Conservation (phyloP, 1,140 invertebrate genomes). For the Himalopsyche phryganea region DNA sequence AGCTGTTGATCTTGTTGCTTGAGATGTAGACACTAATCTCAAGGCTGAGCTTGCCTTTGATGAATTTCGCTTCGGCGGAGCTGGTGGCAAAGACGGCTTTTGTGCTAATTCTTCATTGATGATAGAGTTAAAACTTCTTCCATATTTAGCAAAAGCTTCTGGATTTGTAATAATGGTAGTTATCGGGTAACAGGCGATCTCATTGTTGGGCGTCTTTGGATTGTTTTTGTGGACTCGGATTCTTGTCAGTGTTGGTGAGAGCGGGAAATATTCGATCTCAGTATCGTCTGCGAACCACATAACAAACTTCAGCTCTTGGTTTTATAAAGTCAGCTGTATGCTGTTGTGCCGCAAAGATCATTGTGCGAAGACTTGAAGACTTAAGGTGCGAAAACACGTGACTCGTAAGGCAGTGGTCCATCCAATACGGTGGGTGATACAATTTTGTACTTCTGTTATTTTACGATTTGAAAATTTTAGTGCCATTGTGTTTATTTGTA, state of each 20-base stretch:
- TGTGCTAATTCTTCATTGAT: constrained; percentile 33
- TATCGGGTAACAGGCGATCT: constrained; percentile 59
- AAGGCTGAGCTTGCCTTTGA: constrained; percentile 70
- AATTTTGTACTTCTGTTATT: too few species aligned
- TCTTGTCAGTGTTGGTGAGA: constrained; percentile 73
- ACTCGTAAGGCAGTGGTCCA: too few species aligned
- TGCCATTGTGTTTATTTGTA: too few species aligned
- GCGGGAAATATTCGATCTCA: constrained; percentile 77
- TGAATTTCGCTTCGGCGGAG: constrained; percentile 68
- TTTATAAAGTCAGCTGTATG: too few species aligned
- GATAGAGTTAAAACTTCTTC: constrained; percentile 53
- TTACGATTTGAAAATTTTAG: too few species aligned
- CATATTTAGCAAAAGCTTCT: constrained; percentile 40
- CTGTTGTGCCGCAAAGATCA: too few species aligned
- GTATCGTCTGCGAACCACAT: constrained; percentile 61
- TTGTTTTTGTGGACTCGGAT: constrained; percentile 70
- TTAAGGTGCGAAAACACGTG: too few species aligned
- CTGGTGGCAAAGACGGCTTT: constrained; percentile 50
- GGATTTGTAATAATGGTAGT: constrained; percentile 41
- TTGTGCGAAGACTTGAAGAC: too few species aligned
- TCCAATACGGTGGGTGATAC: too few species aligned
- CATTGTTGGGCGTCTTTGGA: constrained; percentile 41
- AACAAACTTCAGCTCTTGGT: too few species aligned
- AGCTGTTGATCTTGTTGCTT: constrained; percentile 39
- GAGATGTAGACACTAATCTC: constrained; percentile 57